Base-by-base conservation (phyloP, 2,888 invertebrate species). In the Malthinus seriepunctatus region DNA sequence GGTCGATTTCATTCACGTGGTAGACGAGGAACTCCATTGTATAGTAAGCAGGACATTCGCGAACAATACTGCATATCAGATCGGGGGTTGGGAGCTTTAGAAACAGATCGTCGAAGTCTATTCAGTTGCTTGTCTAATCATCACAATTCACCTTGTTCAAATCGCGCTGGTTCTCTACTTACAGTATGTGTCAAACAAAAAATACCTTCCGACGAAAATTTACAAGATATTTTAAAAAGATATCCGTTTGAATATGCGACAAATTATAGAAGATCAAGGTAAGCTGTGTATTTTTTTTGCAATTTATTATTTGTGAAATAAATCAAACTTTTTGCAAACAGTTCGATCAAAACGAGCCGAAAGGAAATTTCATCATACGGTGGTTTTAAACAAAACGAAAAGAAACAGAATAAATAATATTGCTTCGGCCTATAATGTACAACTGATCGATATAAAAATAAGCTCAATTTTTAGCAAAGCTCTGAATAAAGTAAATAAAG, bases 21-120 rank as follows among this genome's bases (percentile, higher is more conserved):
- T 73, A 76, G 80, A 78, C 75, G 81, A 15, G 78, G 79, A 34
- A 83, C 83, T 5, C 81, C 83, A 48, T 79, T 90, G 71, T 95
- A 95, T 82, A 93, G 93, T 61, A 90, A 93, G 74, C 59, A 62
- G 46, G 62, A 92, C 81, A 94, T 95, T 78, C 86, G 92, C 69
- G 95, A 95, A 76, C 95, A 95, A 81, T 95, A 95, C 82, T 95
- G 95, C 82, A 92, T 95, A 81, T 94, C 90, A 76, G 91, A 90
- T 80, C 88, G 93, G 75, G 93, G 94, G 79, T 81, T 95, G 78
- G 90, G 91, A 75, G 86, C 89, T 70, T 85, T 94, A 73, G 93
- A 93, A 72, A 81, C 71, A n/a, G 80, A 70, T 75, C 79, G 82
- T 59, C 64, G 80, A 72, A 83, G 90, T 71, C 88, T 93, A 77